phyloP scores from a whole-genome alignment of 2,888 invertebrate species.

The Drosophila mimica region DNA sequence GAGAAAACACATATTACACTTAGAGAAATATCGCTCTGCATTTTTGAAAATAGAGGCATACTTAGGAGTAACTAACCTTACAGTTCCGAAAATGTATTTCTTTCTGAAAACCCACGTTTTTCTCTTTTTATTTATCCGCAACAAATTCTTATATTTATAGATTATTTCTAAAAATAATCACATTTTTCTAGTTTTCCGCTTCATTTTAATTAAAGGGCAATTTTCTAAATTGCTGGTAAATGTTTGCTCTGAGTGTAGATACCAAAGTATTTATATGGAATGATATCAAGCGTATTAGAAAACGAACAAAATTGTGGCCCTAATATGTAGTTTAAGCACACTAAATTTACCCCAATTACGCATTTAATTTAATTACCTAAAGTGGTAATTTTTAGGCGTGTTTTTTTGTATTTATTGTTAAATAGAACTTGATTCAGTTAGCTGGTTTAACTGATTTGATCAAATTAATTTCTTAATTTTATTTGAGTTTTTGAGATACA shows the following conservation, averaged over 20 bases:
- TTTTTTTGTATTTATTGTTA: neutral
- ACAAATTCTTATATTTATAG: neutral
- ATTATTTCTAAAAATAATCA: neutral
- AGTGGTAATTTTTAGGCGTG: neutral
- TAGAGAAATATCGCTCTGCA: neutral
- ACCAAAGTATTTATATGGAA: conserved; percentile 9
- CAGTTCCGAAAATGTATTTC: neutral
- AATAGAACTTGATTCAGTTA: neutral
- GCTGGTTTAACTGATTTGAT: neutral
- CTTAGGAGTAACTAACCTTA: neutral
- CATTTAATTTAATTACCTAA: conserved; percentile 1
- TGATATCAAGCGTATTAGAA: neutral
- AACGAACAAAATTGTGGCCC: neutral
- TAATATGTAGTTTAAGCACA: neutral
- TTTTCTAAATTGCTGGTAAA: neutral
- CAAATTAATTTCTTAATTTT: neutral
- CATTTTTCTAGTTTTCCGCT: neutral
- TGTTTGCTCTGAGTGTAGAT: neutral
- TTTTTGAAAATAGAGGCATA: conserved; percentile 7
- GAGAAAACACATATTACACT: neutral
- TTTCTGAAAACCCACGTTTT: accelerated
- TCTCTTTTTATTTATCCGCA: neutral
- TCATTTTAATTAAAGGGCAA: neutral
- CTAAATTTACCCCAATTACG: neutral
- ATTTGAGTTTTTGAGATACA: neutral